phyloP scores from a whole-genome alignment of 2,888 invertebrate species.

The Lepetodrilus schrolli region DNA sequence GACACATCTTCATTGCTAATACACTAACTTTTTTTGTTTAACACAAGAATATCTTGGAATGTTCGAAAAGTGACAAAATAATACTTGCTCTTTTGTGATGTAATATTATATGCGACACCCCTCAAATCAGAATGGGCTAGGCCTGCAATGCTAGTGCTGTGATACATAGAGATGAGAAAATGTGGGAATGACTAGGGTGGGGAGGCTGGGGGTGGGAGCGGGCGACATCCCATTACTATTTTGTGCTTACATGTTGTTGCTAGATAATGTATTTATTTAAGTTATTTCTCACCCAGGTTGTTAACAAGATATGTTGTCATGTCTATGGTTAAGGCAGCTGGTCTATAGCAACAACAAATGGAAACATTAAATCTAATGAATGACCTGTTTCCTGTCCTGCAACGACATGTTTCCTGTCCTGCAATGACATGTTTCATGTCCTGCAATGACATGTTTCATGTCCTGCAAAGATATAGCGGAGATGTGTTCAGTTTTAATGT shows the following conservation, averaged over 20 bases:
- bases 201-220: not conserved
- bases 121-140: not conserved
- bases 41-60: not conserved
- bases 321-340: no score
- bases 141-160: not conserved
- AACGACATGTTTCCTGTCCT: no score
- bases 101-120: not conserved
- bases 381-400: no score
- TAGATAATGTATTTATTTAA: slow-evolving; percentile 24
- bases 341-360: no score
- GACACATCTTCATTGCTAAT: not conserved
- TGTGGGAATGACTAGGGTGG: not conserved
- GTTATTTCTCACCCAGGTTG: slow-evolving; percentile 11
- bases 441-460: no score
- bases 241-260: not conserved
- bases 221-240: not conserved
- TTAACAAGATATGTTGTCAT: no score
- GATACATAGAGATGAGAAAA: not conserved
- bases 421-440: no score
- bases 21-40: not conserved
- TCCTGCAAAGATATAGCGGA: no score
- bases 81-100: not conserved
- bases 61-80: not conserved
- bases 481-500: no score
- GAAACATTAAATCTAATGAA: no score